phyloP scores from a whole-genome alignment of 2,888 invertebrate species.

The Drosophila meridiana region DNA sequence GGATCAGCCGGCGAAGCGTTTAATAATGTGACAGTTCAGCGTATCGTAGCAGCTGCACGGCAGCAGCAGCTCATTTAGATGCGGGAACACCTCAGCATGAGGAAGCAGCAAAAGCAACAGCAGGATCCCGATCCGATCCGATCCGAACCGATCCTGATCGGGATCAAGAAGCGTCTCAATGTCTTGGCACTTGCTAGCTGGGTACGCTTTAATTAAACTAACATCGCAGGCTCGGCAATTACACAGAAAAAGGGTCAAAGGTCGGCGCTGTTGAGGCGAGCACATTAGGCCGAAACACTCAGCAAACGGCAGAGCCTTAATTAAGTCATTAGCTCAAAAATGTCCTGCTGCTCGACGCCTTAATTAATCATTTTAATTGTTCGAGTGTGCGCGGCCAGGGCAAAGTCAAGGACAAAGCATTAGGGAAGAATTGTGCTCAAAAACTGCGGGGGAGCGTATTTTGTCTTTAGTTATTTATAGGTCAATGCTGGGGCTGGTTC shows the following conservation, averaged over 20 bases:
- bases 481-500: slow-evolving; percentile 18
- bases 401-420: slow-evolving; percentile 60
- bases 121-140: neutral
- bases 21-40: slow-evolving; percentile 53
- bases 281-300: slow-evolving; percentile 73
- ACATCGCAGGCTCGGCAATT: slow-evolving; percentile 55
- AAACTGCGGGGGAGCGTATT: slow-evolving; percentile 46
- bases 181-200: slow-evolving; percentile 62
- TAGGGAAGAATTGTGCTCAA: slow-evolving; percentile 13
- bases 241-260: slow-evolving; percentile 77
- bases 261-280: slow-evolving; percentile 71
- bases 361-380: slow-evolving; percentile 81
- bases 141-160: neutral
- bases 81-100: slow-evolving; percentile 33
- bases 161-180: slow-evolving; percentile 15
- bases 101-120: slow-evolving; percentile 11
- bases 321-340: slow-evolving; percentile 79
- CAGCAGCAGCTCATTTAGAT: slow-evolving; percentile 38
- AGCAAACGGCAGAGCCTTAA: slow-evolving; percentile 57
- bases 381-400: slow-evolving; percentile 14
- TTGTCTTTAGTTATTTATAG: slow-evolving; percentile 50
- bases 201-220: slow-evolving; percentile 72
- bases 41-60: slow-evolving; percentile 41
- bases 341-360: slow-evolving; percentile 71
- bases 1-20: slow-evolving; percentile 63